Evolutionary conservation across 92 coral and sea anemone species (phyloP).

Genomic region (Virgularia gustaviana): DNA sequence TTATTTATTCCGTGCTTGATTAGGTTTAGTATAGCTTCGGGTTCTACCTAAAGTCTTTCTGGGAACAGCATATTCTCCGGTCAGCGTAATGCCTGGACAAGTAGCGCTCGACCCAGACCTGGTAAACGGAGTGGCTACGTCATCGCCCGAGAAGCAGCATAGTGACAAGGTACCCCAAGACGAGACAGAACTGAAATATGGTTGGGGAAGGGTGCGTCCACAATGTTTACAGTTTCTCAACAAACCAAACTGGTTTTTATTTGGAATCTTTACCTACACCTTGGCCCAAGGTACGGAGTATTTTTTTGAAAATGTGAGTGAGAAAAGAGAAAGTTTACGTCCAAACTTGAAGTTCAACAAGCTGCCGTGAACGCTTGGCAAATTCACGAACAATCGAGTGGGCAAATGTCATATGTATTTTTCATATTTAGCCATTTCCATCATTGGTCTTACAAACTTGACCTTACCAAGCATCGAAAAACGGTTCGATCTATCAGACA

Average conservation of each 20-base stretch:
- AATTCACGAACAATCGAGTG: background rate
- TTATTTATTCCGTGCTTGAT: no score
- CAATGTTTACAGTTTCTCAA: constrained; percentile 62
- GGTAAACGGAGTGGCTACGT: no score
- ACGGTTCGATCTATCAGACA: constrained; percentile 72
- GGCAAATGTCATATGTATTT: background rate
- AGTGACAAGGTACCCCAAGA: constrained; percentile 63
- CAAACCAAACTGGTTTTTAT: constrained; percentile 66
- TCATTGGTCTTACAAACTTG: constrained; percentile 67
- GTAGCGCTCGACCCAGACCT: no score
- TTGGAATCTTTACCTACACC: constrained; percentile 52
- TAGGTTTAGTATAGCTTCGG: no score
- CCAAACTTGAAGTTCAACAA: background rate
- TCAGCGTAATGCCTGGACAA: no score
- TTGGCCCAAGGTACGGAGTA: constrained; percentile 61
- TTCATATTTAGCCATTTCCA: constrained; percentile 56
- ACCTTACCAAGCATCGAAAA: constrained; percentile 72
- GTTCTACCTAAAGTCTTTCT: no score
- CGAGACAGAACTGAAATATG: constrained; percentile 27
- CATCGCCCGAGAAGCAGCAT: no score
- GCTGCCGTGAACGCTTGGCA: background rate
- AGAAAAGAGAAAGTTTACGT: background rate
- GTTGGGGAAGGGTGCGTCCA: constrained; percentile 84
- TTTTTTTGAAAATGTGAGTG: background rate
- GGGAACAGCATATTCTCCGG: no score